Percentiles rank a stretch among this genome's conserved stretches.
phyloP scores from a whole-genome alignment of 2,113 vertebrate species.

The Tiliqua scincoides region DNA sequence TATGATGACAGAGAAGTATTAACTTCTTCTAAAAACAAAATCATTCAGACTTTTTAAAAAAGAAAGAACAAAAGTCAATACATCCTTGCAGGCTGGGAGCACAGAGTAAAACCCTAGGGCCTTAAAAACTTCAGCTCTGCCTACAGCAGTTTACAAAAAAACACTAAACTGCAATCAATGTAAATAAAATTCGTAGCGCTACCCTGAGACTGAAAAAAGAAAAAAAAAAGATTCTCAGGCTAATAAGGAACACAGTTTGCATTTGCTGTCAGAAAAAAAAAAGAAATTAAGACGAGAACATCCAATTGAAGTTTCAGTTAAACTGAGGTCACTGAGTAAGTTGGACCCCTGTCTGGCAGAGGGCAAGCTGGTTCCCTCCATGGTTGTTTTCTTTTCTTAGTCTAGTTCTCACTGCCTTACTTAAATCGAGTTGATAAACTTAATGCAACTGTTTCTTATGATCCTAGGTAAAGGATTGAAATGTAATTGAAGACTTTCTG shows the following conservation, averaged over 20 bases:
- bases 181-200: constrained; percentile 83
- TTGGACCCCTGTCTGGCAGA: constrained; percentile 76
- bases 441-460: constrained; percentile 84
- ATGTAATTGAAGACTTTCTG: constrained; percentile 77
- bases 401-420: constrained; percentile 89
- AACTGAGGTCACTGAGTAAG: constrained; percentile 76
- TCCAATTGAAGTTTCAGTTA: constrained; percentile 74
- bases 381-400: constrained; percentile 73
- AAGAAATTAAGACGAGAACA: constrained; percentile 54
- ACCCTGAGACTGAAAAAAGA: constrained; percentile 80
- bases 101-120: constrained; percentile 87
- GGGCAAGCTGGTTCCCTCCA: constrained; percentile 80
- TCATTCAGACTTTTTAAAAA: constrained; percentile 78
- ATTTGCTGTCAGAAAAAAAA: constrained; percentile 75
- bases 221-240: constrained; percentile 74
- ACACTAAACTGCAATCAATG: constrained; percentile 83
- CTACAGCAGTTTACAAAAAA: constrained; percentile 86
- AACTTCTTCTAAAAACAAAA: constrained; percentile 88
- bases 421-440: constrained; percentile 85
- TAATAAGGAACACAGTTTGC: constrained; percentile 81
- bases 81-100: constrained; percentile 83
- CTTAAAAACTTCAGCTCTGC: constrained; percentile 88
- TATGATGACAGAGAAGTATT: constrained; percentile 71
- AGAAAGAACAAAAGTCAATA: constrained; percentile 79
- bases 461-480: constrained; percentile 77